These are phyloP conservation scores for Setipinna tenuifilis DNA, from an alignment of 2,797 vertebrate species.

Conservation along the genomic window DNA sequence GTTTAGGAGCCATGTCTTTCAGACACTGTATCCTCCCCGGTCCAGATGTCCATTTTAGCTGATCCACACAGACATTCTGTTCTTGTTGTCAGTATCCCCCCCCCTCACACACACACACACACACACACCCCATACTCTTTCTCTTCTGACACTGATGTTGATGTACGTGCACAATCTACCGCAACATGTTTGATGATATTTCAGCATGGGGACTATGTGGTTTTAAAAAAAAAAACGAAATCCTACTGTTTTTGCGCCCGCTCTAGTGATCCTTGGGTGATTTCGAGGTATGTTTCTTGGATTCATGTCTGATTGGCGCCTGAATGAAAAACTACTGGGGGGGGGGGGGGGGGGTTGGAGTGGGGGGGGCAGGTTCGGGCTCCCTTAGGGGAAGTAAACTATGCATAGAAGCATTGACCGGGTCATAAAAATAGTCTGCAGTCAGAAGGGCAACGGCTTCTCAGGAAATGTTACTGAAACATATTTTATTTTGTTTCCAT, in stretches of 20 bases:
- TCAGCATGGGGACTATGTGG: not conserved
- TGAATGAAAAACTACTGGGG: not conserved
- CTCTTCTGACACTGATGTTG: not conserved
- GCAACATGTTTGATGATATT: not conserved
- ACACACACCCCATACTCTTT: not conserved
- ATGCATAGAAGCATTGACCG: not conserved
- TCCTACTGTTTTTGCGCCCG: not conserved
- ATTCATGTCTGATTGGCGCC: not conserved
- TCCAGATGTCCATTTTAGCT: not conserved
- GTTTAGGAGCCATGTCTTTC: not conserved
- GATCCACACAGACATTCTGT: not conserved
- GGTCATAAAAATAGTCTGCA: not conserved
- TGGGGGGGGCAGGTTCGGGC: not conserved
- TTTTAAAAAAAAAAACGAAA: too few relatives aligned
- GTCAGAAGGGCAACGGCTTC: not conserved
- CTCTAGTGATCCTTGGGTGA: not conserved
- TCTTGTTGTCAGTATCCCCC: not conserved
- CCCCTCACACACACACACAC: too few relatives aligned
- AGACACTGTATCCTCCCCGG: not conserved
- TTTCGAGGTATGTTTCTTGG: slow-evolving; percentile 10
- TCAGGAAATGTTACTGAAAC: not conserved
- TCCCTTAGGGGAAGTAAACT: not conserved
- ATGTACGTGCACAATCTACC: not conserved
- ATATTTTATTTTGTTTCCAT: not conserved
- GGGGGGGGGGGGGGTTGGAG: not conserved